Conservation (phyloP, 2,113 vertebrate genomes). For the Falco punctatus region DNA sequence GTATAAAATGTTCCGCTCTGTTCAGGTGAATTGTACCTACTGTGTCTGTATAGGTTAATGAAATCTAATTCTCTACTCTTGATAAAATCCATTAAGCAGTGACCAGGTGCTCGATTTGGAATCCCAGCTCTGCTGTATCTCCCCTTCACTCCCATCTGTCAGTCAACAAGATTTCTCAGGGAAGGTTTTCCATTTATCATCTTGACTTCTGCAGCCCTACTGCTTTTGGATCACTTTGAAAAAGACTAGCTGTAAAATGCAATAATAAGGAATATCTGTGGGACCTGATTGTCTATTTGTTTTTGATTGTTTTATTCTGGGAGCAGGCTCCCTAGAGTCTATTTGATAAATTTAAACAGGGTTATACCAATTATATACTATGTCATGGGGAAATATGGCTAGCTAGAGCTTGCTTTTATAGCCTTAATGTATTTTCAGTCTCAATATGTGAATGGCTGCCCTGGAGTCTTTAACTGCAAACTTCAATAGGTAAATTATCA, state of each 20-base stretch:
- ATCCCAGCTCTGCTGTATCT: neutral
- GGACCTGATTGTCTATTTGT: neutral
- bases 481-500: neutral
- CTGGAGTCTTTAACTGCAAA: neutral
- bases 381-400: neutral
- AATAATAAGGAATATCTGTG: neutral
- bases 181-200: neutral
- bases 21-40: constrained; percentile 9
- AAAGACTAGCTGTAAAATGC: neutral
- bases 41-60: constrained; percentile 35
- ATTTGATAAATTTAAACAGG: neutral
- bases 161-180: neutral
- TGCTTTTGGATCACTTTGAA: neutral
- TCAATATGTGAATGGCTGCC: neutral
- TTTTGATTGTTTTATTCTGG: neutral
- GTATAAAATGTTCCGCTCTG: neutral
- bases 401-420: neutral
- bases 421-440: neutral
- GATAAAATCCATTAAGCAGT: constrained; percentile 44
- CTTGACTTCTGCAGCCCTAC: neutral
- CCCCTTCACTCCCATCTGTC: neutral
- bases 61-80: constrained; percentile 35
- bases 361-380: neutral
- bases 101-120: neutral
- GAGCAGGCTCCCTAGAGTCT: neutral